phyloP scores from a whole-genome alignment of 2,797 vertebrate genomes.

The Steatocranus sp. region DNA sequence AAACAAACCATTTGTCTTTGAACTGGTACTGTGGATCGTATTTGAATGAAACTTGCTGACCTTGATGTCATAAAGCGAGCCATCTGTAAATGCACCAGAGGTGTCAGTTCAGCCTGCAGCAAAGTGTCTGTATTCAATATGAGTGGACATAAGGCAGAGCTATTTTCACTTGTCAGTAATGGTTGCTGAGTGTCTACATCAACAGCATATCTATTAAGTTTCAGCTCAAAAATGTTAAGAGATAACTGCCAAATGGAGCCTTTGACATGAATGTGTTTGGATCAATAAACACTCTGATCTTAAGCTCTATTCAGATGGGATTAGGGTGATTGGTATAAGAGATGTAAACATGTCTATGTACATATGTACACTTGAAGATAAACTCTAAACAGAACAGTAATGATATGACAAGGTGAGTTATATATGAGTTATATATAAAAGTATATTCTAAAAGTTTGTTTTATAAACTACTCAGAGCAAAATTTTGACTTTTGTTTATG shows the following conservation, averaged over 20 bases:
- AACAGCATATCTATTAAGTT: constrained; percentile 5
- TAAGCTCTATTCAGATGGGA: not conserved
- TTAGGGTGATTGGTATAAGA: not conserved
- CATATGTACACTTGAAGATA: not conserved
- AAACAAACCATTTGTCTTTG: constrained; percentile 12
- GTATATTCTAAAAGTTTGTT: not conserved
- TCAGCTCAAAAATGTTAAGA: not conserved
- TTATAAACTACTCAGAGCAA: not conserved
- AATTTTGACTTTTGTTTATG: not conserved
- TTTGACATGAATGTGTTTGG: not conserved
- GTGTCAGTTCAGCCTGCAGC: not conserved
- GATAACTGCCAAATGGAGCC: not conserved
- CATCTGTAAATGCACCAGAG: constrained; percentile 19
- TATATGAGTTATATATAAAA: not conserved
- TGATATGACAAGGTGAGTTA: not conserved
- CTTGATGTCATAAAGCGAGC: constrained; percentile 31
- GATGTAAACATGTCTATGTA: not conserved
- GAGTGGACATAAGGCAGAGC: not conserved
- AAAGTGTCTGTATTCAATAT: not conserved
- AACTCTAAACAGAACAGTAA: not conserved
- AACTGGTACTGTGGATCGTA: not conserved
- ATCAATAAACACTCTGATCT: not conserved
- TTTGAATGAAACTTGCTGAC: constrained; percentile 23
- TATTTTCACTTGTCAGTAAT: constrained; percentile 19
- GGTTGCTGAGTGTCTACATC: constrained; percentile 21